A percentile compares a stretch with the other conserved stretches of the same genome.
Evolutionary conservation across 2,888 invertebrate genomes (phyloP).

Genomic region (Halictus ligatus): DNA sequence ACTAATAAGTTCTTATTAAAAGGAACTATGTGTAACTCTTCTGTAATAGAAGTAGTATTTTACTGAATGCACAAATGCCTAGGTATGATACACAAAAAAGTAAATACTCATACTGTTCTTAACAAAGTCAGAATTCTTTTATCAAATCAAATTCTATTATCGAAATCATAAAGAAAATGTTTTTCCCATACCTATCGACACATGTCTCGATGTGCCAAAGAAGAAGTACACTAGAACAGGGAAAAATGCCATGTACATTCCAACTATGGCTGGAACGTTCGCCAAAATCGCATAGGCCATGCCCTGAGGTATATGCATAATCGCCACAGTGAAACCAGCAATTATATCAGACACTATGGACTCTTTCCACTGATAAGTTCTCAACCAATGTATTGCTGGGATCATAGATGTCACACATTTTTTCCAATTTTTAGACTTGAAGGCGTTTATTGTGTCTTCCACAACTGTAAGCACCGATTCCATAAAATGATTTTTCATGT

Average conservation of each 20-base stretch:
- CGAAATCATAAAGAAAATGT: neutral
- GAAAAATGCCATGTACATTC: slow-evolving; percentile 87
- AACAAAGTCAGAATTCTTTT: neutral
- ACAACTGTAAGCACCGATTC: slow-evolving; percentile 58
- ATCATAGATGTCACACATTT: slow-evolving; percentile 79
- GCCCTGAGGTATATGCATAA: slow-evolving; percentile 95
- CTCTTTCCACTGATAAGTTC: slow-evolving; percentile 86
- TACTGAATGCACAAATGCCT: slow-evolving; percentile 34
- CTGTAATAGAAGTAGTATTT: slow-evolving; percentile 66
- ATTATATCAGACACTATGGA: slow-evolving; percentile 90
- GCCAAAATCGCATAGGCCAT: slow-evolving; percentile 86
- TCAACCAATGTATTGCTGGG: slow-evolving; percentile 88
- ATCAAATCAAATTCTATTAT: neutral
- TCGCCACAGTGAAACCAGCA: slow-evolving; percentile 93
- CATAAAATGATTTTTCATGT: neutral
- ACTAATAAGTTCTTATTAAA: slow-evolving; percentile 60
- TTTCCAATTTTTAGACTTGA: slow-evolving; percentile 72
- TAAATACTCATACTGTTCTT: slow-evolving; percentile 9
- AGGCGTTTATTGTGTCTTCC: slow-evolving; percentile 47
- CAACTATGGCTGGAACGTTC: slow-evolving; percentile 85
- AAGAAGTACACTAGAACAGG: slow-evolving; percentile 87
- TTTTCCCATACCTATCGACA: slow-evolving; percentile 87
- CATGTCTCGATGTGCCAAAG: slow-evolving; percentile 88
- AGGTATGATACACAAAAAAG: slow-evolving; percentile 17
- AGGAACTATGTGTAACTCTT: slow-evolving; percentile 61